Base-by-base conservation (phyloP, 92 coral and sea anemone species). In the Pocillopora meandrina region DNA sequence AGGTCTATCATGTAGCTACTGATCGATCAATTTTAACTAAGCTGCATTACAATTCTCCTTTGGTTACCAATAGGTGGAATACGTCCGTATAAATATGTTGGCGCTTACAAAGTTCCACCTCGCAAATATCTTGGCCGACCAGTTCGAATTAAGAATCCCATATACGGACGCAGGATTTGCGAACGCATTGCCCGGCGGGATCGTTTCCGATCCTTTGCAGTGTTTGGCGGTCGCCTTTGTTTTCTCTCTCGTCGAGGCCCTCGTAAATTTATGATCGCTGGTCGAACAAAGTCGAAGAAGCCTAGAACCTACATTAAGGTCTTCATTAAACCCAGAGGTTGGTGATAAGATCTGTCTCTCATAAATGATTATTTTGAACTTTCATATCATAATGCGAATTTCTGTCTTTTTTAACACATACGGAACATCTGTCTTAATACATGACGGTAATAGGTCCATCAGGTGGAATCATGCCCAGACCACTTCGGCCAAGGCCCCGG, bases 111-210 rank as follows among this genome's bases (percentile, higher is more conserved):
- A 82, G 64, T 62, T 20, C 77, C 78, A 20, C 85, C 85, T 42
- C 34, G 23, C 20, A 82, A 20, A 71, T 72, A 72, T 47, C 76
- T 82, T 15, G 85, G 85, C 47, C 20, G 85, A 34, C 33, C 77
- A 52, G 71, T 82, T 11, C 74, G 56, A 56, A 82, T 82, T 62
- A 82, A 82, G 57, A 82, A 61, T 1, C 78, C 68, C 23, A 62
- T 10, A 60, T 70, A 82, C n/a, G 69, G 55, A 72, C 74, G 73
- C 23, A 61, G 17, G 21, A 82, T 59, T 7, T 82, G 78, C 23
- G 58, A 71, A 58, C 76, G 78, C 2, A 35, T 72, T 67, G 85
- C 85, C 10, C 76, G 85, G 9, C 85, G 73, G n/a, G 71, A 78
- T 33, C 76, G 85, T 14, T 82, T 70, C 68, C 65, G 47, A 19